These are phyloP conservation scores for Gephyroberyx darwinii DNA, from an alignment of 2,797 vertebrate genomes.

Conservation along the genomic window DNA sequence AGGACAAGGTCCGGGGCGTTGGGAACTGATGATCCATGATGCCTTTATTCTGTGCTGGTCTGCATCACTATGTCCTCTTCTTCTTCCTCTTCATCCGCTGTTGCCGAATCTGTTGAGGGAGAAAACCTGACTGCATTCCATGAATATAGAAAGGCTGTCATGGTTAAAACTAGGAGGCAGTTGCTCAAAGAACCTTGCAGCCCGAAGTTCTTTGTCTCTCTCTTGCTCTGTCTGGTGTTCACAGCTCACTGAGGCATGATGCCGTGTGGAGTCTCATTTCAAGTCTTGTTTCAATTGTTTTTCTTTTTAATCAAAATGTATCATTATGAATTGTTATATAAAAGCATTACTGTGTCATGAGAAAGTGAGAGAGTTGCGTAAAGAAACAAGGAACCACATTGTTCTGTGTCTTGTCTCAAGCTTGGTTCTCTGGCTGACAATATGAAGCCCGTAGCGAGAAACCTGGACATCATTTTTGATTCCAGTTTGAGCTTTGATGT, in stretches of 20 bases:
- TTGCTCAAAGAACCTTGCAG: conserved; percentile 28
- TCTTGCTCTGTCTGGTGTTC: conserved; percentile 20
- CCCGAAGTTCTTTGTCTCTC: conserved; percentile 32
- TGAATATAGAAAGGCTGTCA: conserved; percentile 44
- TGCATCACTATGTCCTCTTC: conserved; percentile 54
- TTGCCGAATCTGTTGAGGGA: conserved; percentile 48
- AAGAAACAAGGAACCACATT: no score
- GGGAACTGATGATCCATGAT: conserved; percentile 79
- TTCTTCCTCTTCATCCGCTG: conserved; percentile 41
- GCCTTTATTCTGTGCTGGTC: conserved; percentile 65
- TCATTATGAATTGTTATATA: not conserved
- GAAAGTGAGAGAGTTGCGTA: no score
- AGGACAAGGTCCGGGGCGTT: conserved; percentile 60
- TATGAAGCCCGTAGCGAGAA: no score
- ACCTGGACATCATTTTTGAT: no score
- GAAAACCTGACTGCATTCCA: conserved; percentile 41
- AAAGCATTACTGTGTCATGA: not conserved
- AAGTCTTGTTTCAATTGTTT: not conserved
- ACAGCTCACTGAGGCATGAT: conserved; percentile 20
- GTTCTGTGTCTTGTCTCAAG: no score
- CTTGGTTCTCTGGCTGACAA: no score
- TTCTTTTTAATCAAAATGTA: not conserved
- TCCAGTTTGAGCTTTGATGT: no score
- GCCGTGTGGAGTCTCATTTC: not conserved
- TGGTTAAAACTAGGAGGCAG: conserved; percentile 37